Conservation (phyloP, 2,888 invertebrate genomes). For the Drosophila yooni region DNA sequence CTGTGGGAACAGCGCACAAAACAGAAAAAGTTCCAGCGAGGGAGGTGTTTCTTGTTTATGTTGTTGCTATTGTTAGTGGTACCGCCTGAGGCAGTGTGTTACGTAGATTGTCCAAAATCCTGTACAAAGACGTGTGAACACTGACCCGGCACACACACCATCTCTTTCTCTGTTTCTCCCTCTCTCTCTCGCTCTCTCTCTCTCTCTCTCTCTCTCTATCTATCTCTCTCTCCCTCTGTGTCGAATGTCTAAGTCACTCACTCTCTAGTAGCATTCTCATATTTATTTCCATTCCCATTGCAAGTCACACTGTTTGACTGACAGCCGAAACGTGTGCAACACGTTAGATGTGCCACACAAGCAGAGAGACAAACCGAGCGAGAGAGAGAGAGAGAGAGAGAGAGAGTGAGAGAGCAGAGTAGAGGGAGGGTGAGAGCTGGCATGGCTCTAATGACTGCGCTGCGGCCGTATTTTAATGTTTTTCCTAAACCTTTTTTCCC, state of each 20-base stretch:
- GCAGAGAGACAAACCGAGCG: not conserved
- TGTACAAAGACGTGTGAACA: conserved; percentile 56
- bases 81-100: conserved; percentile 12
- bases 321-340: conserved; percentile 72
- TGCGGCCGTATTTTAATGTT: conserved; percentile 54
- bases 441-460: conserved; percentile 65
- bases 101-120: conserved; percentile 54
- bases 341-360: conserved; percentile 53
- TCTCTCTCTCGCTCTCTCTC: not conserved
- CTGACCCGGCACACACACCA: conserved; percentile 47
- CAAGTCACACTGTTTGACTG: conserved; percentile 53
- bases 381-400: not conserved
- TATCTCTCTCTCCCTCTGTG: not conserved
- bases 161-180: conserved; percentile 4
- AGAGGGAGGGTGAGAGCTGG: not conserved
- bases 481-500: conserved; percentile 39
- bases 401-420: not conserved
- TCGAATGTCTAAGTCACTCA: conserved; percentile 2
- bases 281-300: conserved; percentile 56
- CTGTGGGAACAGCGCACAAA: conserved; percentile 69
- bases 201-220: not conserved
- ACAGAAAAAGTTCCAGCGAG: conserved; percentile 27
- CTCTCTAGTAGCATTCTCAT: conserved; percentile 35
- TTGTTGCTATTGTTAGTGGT: not conserved
- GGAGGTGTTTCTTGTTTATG: conserved; percentile 1